Evolutionary conservation across 1,140 invertebrate species (phyloP).

Genomic region (Trichoplusia ni): DNA sequence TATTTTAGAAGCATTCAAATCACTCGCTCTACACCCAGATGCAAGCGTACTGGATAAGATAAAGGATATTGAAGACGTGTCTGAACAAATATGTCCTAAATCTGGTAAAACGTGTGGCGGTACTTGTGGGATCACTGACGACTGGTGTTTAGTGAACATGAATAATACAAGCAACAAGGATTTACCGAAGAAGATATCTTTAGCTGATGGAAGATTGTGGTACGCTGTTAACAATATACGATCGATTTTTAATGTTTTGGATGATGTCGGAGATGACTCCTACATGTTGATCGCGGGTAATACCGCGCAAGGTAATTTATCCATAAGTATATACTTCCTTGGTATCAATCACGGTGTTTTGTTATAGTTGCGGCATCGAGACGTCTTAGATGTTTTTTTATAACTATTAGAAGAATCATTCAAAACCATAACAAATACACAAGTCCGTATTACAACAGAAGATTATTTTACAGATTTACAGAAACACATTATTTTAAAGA

Average conservation of each 20-base stretch:
- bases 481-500: no score
- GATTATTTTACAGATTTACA: no score
- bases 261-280: slow-evolving; percentile 36
- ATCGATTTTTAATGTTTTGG: slow-evolving; percentile 36
- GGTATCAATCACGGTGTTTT: no score
- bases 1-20: slow-evolving; percentile 91
- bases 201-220: slow-evolving; percentile 38
- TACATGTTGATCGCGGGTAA: slow-evolving; percentile 44
- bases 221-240: slow-evolving; percentile 27
- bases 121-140: slow-evolving; percentile 31
- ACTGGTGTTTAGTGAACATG: slow-evolving; percentile 41
- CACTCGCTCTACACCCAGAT: slow-evolving; percentile 83
- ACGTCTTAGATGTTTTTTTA: no score
- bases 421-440: no score
- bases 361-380: no score
- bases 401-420: no score
- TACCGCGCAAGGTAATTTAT: background rate
- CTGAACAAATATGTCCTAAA: slow-evolving; percentile 36
- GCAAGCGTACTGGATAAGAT: slow-evolving; percentile 69
- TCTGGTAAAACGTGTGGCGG: slow-evolving; percentile 30
- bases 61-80: slow-evolving; percentile 82
- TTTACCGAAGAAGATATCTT: slow-evolving; percentile 33
- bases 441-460: no score
- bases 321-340: no score
- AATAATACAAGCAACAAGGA: background rate